Percentiles rank a stretch among this genome's conserved stretches.
Conservation (phyloP, 2,888 invertebrate species). For the Adineta ricciae region DNA sequence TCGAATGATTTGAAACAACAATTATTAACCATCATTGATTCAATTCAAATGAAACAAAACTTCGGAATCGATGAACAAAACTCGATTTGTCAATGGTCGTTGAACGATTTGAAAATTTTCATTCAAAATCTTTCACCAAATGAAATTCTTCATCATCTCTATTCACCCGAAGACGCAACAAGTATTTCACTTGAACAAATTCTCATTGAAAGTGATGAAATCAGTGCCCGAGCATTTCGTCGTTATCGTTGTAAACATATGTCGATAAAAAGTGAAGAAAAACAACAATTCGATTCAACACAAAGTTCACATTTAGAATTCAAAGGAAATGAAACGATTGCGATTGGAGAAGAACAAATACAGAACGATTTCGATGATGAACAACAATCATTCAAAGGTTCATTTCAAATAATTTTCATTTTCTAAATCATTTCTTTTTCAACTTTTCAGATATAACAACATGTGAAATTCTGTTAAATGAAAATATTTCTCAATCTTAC, state of each 20-base stretch:
- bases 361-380: neutral
- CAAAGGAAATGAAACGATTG: neutral
- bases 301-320: neutral
- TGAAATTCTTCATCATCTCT: neutral
- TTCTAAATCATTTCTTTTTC: neutral
- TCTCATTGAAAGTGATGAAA: neutral
- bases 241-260: slow-evolving; percentile 11
- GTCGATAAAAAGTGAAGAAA: neutral
- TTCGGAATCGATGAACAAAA: neutral
- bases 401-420: neutral
- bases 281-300: neutral
- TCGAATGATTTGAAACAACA: neutral
- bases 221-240: neutral
- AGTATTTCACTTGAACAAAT: neutral
- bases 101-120: neutral
- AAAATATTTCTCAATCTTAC: neutral
- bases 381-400: neutral
- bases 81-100: neutral
- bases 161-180: neutral
- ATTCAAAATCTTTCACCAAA: neutral
- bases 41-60: neutral
- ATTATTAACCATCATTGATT: neutral
- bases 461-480: neutral
- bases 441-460: neutral
- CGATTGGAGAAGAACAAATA: neutral